Conservation (phyloP, 2,888 invertebrate species). For the Sinodicranocentrus sp. region DNA sequence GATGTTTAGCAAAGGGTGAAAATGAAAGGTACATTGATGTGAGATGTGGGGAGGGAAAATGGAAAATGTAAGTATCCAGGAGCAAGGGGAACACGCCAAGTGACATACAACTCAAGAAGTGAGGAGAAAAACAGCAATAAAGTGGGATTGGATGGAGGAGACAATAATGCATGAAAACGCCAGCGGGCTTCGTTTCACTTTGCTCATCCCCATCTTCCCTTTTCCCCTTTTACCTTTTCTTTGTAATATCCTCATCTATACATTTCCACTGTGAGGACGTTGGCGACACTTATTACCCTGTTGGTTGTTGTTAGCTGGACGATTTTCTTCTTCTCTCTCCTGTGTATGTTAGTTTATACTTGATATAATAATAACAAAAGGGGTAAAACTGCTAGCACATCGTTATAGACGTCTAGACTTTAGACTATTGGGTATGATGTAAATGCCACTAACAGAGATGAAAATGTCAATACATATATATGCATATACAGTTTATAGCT, state of each 20-base stretch:
- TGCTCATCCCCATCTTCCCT: neutral
- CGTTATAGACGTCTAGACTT: too few relatives aligned
- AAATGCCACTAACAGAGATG: neutral
- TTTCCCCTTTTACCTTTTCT: neutral
- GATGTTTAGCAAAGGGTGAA: constrained; percentile 62
- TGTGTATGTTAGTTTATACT: neutral
- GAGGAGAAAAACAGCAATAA: constrained; percentile 46
- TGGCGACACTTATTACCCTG: constrained; percentile 8
- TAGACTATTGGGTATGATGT: too few relatives aligned
- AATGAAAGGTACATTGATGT: constrained; percentile 26
- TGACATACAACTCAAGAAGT: constrained; percentile 22
- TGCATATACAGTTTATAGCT: too few relatives aligned
- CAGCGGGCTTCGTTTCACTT: constrained; percentile 59
- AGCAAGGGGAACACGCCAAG: constrained; percentile 41
- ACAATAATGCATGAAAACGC: constrained; percentile 67
- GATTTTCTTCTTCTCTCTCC: constrained; percentile 20
- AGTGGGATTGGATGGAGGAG: constrained; percentile 54
- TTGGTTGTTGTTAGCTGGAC: neutral
- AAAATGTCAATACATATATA: constrained; percentile 15
- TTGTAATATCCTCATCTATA: neutral
- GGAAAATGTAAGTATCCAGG: constrained; percentile 37
- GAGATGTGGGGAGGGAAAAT: constrained; percentile 12
- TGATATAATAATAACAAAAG: neutral
- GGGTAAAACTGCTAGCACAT: too few relatives aligned
- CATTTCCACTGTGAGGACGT: neutral